phyloP scores from a whole-genome alignment of 2,113 vertebrate genomes.

The Setophaga coronata region DNA sequence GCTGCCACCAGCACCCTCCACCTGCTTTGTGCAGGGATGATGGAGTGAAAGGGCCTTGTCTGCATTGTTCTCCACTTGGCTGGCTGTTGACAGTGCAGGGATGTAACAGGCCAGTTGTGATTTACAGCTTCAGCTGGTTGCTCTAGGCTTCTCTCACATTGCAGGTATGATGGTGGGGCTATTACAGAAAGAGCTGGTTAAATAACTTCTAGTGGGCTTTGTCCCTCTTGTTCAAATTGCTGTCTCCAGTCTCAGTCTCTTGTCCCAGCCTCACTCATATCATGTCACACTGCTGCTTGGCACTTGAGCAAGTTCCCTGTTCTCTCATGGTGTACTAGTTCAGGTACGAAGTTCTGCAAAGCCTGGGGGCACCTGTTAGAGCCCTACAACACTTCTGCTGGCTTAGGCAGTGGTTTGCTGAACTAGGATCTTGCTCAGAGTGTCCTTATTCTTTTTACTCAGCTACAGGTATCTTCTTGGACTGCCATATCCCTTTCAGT shows the following conservation, averaged over 20 bases:
- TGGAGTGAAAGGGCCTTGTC: not conserved
- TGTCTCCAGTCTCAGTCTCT: not conserved
- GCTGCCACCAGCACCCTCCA: not conserved
- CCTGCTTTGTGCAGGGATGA: not conserved
- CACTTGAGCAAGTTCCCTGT: not conserved
- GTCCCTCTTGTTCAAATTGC: not conserved
- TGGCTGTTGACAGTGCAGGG: not conserved
- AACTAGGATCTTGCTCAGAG: not conserved
- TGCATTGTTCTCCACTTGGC: not conserved
- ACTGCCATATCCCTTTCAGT: not conserved
- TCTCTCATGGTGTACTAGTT: not conserved
- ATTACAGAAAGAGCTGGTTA: rapidly evolving
- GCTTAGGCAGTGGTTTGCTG: not conserved
- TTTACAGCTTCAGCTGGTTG: not conserved
- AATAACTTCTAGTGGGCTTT: not conserved
- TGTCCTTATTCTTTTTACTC: not conserved
- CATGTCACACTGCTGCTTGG: not conserved
- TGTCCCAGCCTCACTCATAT: rapidly evolving
- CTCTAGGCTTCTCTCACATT: not conserved
- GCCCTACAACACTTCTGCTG: not conserved
- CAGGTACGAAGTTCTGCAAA: not conserved
- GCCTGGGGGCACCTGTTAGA: not conserved
- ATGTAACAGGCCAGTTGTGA: not conserved
- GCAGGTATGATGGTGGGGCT: not conserved
- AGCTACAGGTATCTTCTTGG: not conserved